These are phyloP conservation scores for Ctenicera cuprea DNA, from an alignment of 2,888 invertebrate species.

Conservation along the genomic window DNA sequence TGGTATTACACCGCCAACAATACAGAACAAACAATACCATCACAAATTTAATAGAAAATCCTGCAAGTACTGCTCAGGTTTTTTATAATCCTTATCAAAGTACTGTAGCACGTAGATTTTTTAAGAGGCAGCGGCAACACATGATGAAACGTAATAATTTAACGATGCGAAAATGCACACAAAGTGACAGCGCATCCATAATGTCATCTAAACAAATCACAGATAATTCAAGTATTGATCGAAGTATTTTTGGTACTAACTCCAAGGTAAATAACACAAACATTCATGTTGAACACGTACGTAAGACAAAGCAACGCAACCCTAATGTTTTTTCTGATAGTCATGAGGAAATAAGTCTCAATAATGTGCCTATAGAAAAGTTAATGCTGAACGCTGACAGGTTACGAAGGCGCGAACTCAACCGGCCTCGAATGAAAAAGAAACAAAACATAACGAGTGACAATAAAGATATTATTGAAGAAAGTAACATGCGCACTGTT, in stretches of 20 bases:
- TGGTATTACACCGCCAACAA: conserved; percentile 83
- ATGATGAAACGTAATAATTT: conserved; percentile 83
- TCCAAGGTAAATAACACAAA: conserved; percentile 89
- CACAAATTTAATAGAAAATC: conserved; percentile 72
- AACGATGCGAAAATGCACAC: conserved; percentile 76
- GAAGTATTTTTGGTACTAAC: conserved; percentile 80
- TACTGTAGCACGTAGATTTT: conserved; percentile 94
- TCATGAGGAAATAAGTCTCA: conserved; percentile 74
- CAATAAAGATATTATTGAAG: conserved; percentile 52
- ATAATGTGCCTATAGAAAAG: conserved; percentile 66
- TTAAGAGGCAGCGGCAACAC: conserved; percentile 87
- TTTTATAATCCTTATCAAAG: conserved; percentile 97
- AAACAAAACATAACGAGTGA: conserved; percentile 59
- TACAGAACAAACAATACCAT: conserved; percentile 80
- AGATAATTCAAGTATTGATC: conserved; percentile 73
- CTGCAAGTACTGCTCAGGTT: conserved; percentile 82
- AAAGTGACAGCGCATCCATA: conserved; percentile 75
- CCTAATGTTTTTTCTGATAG: conserved; percentile 82
- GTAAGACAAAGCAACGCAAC: conserved; percentile 77
- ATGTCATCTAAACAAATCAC: conserved; percentile 64
- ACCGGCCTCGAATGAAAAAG: conserved; percentile 61
- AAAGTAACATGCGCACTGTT: conserved; percentile 77
- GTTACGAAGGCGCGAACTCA: conserved; percentile 62
- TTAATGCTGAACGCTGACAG: conserved; percentile 65
- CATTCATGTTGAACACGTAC: conserved; percentile 81